Conservation (phyloP, 2,888 invertebrate species). For the Drosophila gaucha region DNA sequence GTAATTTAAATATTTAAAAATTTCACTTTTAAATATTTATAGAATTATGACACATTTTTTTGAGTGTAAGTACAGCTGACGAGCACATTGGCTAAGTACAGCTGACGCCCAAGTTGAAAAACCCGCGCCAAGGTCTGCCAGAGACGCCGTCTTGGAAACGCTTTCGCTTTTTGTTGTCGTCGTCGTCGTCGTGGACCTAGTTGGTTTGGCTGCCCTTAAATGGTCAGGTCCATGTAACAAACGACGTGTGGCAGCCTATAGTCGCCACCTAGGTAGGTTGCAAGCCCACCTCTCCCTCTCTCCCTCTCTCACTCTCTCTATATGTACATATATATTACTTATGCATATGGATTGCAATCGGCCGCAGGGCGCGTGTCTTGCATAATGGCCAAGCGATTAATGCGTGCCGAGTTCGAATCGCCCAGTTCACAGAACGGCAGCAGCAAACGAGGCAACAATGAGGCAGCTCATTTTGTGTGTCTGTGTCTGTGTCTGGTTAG, state of each 20-base stretch:
- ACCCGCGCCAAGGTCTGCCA: slow-evolving; percentile 72
- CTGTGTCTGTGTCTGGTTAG: slow-evolving; percentile 38
- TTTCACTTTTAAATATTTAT: too few relatives aligned
- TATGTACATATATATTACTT: slow-evolving; percentile 22
- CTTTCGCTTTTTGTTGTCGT: slow-evolving; percentile 73
- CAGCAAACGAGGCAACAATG: slow-evolving; percentile 48
- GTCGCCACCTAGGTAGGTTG: slow-evolving; percentile 30
- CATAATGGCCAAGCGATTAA: slow-evolving; percentile 73
- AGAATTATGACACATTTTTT: slow-evolving; percentile 6
- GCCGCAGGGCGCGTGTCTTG: slow-evolving; percentile 76
- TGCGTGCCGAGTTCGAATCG: slow-evolving; percentile 37
- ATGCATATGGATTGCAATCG: slow-evolving; percentile 68
- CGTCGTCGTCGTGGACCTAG: slow-evolving; percentile 24
- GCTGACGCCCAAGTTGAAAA: slow-evolving; percentile 64
- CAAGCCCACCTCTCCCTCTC: not conserved
- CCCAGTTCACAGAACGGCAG: slow-evolving; percentile 12
- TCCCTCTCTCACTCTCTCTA: not conserved
- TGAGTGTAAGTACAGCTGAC: slow-evolving; percentile 25
- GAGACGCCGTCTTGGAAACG: slow-evolving; percentile 54
- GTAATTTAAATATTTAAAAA: too few relatives aligned
- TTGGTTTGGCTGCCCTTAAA: slow-evolving; percentile 67
- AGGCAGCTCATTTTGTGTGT: slow-evolving; percentile 53
- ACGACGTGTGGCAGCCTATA: slow-evolving; percentile 55
- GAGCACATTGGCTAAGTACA: slow-evolving; percentile 12
- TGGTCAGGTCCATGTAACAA: slow-evolving; percentile 57